Base-by-base conservation (phyloP, 2,888 invertebrate species). In the Chromoteleia sp. region DNA sequence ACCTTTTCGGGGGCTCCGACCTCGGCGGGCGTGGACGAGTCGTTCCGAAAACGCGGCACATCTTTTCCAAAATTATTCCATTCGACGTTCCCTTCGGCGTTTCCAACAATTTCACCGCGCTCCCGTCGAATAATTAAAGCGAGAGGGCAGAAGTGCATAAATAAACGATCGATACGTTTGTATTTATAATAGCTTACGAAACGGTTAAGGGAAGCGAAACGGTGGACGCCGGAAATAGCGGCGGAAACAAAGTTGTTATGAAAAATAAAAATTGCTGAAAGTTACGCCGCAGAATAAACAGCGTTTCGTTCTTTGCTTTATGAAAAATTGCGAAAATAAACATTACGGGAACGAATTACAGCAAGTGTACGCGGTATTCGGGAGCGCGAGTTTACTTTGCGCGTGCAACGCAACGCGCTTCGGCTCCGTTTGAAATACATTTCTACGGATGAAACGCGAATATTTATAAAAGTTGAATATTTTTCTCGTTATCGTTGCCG, bases 401-500 rank as follows among this genome's bases (percentile, higher is more conserved):
- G 75, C 76, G 75, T 19, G 70, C 48, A 33, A 30, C 39, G 29
- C 33, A 21, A 48, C 56, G 36, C 71, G 25, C 41, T 50, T 61
- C 12, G 52, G 59, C 67, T 43, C 17, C 15, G 59, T 81, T 81
- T 73, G 73, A 67, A 73, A 76, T 76, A 81, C 73, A 81, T 81
- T 73, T 73, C 73, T 81, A 19, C 25, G 56, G 67, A 76, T 73
- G 81, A 81, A 81, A 77, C 77, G 77, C 45, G 58, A 67, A 76
- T 81, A 81, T 81, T 81, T 81, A 81, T 78, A 77, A 68, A 78
- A 78, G 74, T 77, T 81, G 70, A 81, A 81, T 77, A 74, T 77
- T 81, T 73, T 81, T 74, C 74, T 73, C 75, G 76, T 68, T 81
- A 71, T 81, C 75, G 67, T 65, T 33, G 12, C 30, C 17, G 10